These are phyloP conservation scores for Sprattus sprattus DNA, from an alignment of 2,113 vertebrate genomes.

Conservation along the genomic window DNA sequence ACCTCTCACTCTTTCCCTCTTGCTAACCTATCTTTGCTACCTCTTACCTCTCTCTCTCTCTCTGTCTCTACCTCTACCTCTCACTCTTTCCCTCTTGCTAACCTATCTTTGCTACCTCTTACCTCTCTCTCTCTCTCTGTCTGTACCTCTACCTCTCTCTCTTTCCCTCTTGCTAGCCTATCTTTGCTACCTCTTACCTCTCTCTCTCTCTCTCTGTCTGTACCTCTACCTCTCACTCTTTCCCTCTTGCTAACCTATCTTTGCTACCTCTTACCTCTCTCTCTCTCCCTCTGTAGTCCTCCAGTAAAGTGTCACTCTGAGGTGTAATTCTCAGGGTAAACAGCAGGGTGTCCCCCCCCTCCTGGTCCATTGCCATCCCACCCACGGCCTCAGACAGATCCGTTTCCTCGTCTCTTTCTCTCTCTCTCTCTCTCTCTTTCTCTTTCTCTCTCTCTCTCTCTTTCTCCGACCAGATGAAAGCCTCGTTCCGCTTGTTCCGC, in stretches of 20 bases:
- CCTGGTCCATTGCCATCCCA: not conserved
- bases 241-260: not conserved
- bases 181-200: too few relatives aligned
- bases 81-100: not conserved
- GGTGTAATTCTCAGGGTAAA: constrained; percentile 37
- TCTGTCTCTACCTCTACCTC: not conserved
- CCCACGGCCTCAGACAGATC: too few relatives aligned
- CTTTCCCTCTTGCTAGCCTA: too few relatives aligned
- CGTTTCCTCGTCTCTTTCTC: too few relatives aligned
- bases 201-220: constrained; percentile 8
- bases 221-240: not conserved
- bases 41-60: not conserved
- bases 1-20: not conserved
- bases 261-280: not conserved
- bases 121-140: not conserved
- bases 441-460: too few relatives aligned
- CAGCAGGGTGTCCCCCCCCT: constrained; percentile 36
- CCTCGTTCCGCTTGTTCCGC: too few relatives aligned
- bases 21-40: not conserved
- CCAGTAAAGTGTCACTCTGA: constrained; percentile 21
- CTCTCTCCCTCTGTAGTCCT: not conserved
- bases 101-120: not conserved
- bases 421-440: too few relatives aligned
- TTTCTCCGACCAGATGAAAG: too few relatives aligned
- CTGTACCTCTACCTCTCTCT: too few relatives aligned